These are phyloP conservation scores for Zaprionus inermis DNA, from an alignment of 1,140 invertebrate species.

Conservation along the genomic window DNA sequence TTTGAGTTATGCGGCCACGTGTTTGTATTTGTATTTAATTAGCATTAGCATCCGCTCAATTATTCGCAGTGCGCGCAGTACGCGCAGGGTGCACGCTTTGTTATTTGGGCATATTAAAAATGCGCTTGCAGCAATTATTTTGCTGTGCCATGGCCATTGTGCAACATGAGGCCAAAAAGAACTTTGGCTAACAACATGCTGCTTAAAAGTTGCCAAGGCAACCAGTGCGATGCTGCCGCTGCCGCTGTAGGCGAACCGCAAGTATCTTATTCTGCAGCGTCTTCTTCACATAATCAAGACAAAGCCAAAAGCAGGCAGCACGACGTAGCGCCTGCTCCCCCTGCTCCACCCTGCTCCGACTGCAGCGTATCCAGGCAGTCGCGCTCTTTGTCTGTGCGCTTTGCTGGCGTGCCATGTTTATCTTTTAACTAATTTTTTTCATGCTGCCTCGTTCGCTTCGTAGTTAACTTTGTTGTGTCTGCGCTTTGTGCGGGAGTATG, in stretches of 20 bases:
- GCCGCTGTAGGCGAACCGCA: conserved; percentile 42
- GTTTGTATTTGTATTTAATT: conserved; percentile 82
- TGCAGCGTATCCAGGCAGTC: conserved; percentile 11
- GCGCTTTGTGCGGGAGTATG: conserved; percentile 17
- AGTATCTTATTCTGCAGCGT: conserved; percentile 72
- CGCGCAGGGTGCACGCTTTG: conserved; percentile 35
- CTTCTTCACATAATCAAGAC: conserved; percentile 73
- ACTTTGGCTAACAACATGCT: conserved; percentile 43
- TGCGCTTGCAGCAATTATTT: conserved; percentile 79
- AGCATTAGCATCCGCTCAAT: conserved; percentile 48
- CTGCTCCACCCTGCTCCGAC: background rate
- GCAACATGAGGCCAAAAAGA: conserved; percentile 47
- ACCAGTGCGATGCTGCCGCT: background rate
- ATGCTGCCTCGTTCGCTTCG: conserved; percentile 63
- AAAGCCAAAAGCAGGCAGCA: conserved; percentile 70
- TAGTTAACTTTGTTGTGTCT: conserved; percentile 69
- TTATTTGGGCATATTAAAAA: conserved; percentile 76
- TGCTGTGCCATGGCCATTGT: conserved; percentile 67
- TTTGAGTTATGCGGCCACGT: conserved; percentile 75
- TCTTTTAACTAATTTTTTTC: conserved; percentile 83
- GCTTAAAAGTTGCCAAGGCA: conserved; percentile 53
- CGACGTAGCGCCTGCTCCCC: conserved; percentile 42
- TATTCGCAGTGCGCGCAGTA: conserved; percentile 15
- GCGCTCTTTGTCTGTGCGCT: conserved; percentile 68
- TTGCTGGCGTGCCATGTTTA: conserved; percentile 79